Evolutionary conservation across 2,113 vertebrate species (phyloP).

Genomic region (Aphelocoma coerulescens): DNA sequence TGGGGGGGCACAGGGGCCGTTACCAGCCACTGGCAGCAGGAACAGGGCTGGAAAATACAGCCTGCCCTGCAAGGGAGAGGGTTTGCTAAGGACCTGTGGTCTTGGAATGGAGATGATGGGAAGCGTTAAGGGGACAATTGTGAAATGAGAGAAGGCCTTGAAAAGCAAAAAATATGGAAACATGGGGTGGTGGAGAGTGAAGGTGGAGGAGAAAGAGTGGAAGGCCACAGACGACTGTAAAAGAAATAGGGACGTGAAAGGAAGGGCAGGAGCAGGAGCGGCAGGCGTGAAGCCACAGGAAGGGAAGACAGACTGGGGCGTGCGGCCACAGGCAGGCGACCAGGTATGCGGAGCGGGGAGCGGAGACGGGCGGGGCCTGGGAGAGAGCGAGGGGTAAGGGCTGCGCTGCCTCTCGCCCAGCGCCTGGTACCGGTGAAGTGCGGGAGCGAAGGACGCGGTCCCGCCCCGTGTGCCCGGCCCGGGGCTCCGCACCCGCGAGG

Average conservation of each 20-base stretch:
- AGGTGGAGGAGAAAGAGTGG: neutral
- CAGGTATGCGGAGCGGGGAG: neutral
- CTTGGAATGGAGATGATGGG: too few species aligned
- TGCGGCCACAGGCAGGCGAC: too few species aligned
- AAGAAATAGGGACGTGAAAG: rapidly evolving
- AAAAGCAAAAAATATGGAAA: neutral
- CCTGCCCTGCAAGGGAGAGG: neutral
- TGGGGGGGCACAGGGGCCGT: neutral
- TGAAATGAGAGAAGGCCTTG: neutral
- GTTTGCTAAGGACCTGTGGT: neutral
- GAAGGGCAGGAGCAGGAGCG: neutral
- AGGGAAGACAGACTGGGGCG: too few species aligned
- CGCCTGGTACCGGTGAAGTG: neutral
- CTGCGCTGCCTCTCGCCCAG: neutral
- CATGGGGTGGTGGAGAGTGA: rapidly evolving
- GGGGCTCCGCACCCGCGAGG: neutral
- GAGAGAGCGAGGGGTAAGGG: rapidly evolving
- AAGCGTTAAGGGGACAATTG: neutral
- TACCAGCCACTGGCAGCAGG: neutral
- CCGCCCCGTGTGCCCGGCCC: neutral
- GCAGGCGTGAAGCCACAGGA: neutral
- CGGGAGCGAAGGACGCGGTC: neutral
- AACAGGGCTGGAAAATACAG: neutral
- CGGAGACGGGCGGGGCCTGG: rapidly evolving
- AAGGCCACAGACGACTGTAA: too few species aligned